Evolutionary conservation across 2,888 invertebrate genomes (phyloP).

Genomic region (Spodoptera exigua): DNA sequence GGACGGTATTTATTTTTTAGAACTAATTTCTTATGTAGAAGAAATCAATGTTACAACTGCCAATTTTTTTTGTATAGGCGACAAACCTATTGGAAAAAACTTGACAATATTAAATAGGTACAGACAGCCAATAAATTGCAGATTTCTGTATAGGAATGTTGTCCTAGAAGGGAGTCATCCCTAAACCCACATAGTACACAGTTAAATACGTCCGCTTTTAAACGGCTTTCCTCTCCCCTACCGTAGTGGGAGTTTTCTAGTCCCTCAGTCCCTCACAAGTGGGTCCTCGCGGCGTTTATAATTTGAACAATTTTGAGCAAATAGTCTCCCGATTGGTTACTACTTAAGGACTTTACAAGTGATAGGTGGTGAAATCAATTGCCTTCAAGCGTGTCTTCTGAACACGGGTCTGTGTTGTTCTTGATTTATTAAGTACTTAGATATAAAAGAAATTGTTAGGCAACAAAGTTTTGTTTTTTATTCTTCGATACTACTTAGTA

Average conservation of each 20-base stretch:
- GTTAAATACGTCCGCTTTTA: constrained; percentile 20
- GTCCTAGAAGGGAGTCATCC: background rate
- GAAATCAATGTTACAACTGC: too few relatives aligned
- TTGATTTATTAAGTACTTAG: constrained; percentile 7
- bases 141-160: too few relatives aligned
- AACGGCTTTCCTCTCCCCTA: constrained; percentile 23
- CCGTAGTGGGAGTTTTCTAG: constrained; percentile 4
- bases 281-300: constrained; percentile 33
- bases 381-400: constrained; percentile 22
- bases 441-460: too few relatives aligned
- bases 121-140: too few relatives aligned
- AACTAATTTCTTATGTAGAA: too few relatives aligned
- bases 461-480: too few relatives aligned
- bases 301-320: constrained; percentile 46
- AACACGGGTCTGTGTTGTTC: constrained; percentile 23
- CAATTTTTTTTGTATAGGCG: too few relatives aligned
- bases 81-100: too few relatives aligned
- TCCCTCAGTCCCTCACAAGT: constrained; percentile 21
- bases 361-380: constrained; percentile 23
- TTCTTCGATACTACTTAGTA: too few relatives aligned
- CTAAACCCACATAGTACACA: constrained; percentile 17
- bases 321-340: constrained; percentile 41
- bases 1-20: too few relatives aligned
- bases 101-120: too few relatives aligned
- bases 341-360: constrained; percentile 4